phyloP scores from a whole-genome alignment of 2,888 invertebrate genomes.

The Ctena decussata region DNA sequence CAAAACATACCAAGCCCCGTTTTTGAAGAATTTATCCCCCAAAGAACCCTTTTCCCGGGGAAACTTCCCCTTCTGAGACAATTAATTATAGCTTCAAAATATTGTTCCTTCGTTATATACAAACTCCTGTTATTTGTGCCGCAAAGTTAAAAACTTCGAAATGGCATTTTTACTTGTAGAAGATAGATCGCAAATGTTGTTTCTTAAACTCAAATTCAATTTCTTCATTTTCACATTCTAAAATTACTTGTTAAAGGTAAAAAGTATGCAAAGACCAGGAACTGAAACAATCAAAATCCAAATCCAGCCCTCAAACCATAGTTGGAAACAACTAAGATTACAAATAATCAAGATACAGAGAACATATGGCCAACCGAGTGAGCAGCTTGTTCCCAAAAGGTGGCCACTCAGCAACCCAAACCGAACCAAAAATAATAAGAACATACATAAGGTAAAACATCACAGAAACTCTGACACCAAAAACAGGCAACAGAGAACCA shows the following conservation, averaged over 20 bases:
- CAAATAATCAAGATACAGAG: too few relatives aligned
- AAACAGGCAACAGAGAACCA: too few relatives aligned
- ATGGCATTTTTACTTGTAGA: neutral
- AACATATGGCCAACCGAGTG: too few relatives aligned
- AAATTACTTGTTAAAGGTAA: neutral
- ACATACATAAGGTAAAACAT: too few relatives aligned
- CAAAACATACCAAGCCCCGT: neutral
- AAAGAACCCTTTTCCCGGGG: constrained; percentile 4
- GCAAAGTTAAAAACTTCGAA: neutral
- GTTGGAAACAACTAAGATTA: too few relatives aligned
- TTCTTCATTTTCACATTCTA: neutral
- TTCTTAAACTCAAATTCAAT: neutral
- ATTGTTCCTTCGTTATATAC: neutral
- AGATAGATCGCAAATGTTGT: neutral
- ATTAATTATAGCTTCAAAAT: neutral
- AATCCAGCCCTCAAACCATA: too few relatives aligned
- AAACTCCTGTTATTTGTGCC: constrained; percentile 7
- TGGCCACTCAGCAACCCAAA: too few relatives aligned
- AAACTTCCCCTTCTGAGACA: neutral
- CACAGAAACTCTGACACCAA: too few relatives aligned
- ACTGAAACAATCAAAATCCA: too few relatives aligned
- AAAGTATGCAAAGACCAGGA: too few relatives aligned
- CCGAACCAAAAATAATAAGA: too few relatives aligned
- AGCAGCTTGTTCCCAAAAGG: too few relatives aligned
- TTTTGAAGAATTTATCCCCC: neutral